These are phyloP conservation scores for Diachasma alloeum DNA, from an alignment of 1,140 invertebrate genomes.

Conservation along the genomic window DNA sequence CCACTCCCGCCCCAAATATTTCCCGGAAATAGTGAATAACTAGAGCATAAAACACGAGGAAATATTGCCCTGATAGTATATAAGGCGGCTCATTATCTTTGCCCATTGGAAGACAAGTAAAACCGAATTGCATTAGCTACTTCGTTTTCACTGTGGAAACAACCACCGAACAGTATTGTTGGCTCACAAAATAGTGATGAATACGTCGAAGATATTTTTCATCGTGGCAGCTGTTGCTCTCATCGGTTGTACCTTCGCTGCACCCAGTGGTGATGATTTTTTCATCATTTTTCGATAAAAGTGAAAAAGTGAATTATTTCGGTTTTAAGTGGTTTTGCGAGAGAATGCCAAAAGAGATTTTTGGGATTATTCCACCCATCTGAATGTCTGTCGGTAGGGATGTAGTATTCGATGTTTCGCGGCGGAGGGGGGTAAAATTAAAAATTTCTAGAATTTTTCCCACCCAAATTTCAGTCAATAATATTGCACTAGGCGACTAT, in stretches of 20 bases:
- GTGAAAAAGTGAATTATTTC: too few relatives aligned
- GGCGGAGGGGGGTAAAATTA: too few relatives aligned
- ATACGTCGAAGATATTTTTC: background rate
- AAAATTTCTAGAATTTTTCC: too few relatives aligned
- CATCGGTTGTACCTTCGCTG: background rate
- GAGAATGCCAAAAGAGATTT: background rate
- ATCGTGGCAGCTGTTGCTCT: background rate
- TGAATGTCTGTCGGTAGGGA: too few relatives aligned
- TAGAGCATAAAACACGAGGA: background rate
- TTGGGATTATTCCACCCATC: too few relatives aligned
- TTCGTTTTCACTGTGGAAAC: background rate
- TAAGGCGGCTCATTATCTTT: background rate
- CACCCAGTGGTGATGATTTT: background rate
- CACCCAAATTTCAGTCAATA: too few relatives aligned
- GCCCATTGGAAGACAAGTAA: background rate
- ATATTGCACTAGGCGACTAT: too few relatives aligned
- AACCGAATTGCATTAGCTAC: background rate
- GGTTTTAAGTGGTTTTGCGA: background rate
- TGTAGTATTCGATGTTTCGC: too few relatives aligned
- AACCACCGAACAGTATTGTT: background rate
- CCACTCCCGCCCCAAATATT: background rate
- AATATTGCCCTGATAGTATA: background rate
- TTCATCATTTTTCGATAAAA: background rate
- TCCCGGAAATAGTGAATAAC: background rate
- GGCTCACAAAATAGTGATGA: background rate